These are phyloP conservation scores for Plutomurus gul DNA, from an alignment of 1,140 invertebrate genomes.

Conservation along the genomic window DNA sequence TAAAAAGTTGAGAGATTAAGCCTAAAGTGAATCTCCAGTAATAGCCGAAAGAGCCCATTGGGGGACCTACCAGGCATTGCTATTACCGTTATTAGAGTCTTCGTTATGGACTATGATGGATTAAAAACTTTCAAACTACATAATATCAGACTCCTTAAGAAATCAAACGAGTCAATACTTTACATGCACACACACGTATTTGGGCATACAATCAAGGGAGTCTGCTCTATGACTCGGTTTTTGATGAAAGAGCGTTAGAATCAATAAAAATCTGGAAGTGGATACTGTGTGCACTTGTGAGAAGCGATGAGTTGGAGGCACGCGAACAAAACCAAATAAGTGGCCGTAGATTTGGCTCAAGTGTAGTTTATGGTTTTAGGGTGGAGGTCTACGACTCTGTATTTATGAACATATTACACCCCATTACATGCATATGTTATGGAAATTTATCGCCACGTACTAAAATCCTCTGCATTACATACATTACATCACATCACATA, in stretches of 20 bases:
- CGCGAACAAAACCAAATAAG: constrained; percentile 27
- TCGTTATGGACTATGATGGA: too few relatives aligned
- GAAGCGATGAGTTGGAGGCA: constrained; percentile 5
- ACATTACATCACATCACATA: constrained; percentile 22
- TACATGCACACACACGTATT: too few relatives aligned
- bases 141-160: too few relatives aligned
- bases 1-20: too few relatives aligned
- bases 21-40: too few relatives aligned
- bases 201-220: too few relatives aligned
- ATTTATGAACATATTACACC: constrained; percentile 40
- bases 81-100: too few relatives aligned
- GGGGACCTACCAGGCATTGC: too few relatives aligned
- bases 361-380: constrained; percentile 26
- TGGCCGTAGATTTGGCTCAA: constrained; percentile 20
- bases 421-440: constrained; percentile 36
- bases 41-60: too few relatives aligned
- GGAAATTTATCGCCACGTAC: constrained; percentile 22
- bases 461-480: constrained; percentile 26
- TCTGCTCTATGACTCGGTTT: too few relatives aligned
- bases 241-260: constrained; percentile 16
- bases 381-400: constrained; percentile 30
- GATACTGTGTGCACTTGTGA: constrained; percentile 1
- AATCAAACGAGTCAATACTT: too few relatives aligned
- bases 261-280: constrained; percentile 24
- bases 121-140: too few relatives aligned